Evolutionary conservation across 2,888 invertebrate species (phyloP).

Genomic region (Seira musarum): DNA sequence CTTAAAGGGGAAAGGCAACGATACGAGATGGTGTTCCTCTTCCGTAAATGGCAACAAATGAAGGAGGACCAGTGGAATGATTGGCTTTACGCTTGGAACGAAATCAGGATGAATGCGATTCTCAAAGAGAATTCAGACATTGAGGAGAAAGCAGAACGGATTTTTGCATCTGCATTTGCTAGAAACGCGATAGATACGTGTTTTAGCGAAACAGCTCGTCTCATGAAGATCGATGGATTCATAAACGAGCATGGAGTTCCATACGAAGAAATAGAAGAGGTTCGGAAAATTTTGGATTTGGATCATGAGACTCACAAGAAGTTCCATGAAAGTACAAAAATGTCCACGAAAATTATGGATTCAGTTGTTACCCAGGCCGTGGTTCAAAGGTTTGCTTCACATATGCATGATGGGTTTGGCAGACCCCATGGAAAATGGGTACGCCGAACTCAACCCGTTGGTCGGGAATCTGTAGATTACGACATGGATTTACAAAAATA

Average conservation of each 20-base stretch:
- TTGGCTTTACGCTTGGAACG: constrained; percentile 31
- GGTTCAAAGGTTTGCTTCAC: constrained; percentile 23
- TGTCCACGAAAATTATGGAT: constrained; percentile 18
- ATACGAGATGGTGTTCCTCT: constrained; percentile 28
- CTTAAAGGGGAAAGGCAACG: constrained; percentile 22
- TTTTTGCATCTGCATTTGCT: constrained; percentile 27
- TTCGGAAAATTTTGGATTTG: not conserved
- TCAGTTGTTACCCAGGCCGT: constrained; percentile 19
- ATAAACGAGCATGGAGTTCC: constrained; percentile 33
- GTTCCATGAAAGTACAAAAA: not conserved
- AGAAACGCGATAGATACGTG: constrained; percentile 36
- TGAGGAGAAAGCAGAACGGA: constrained; percentile 12
- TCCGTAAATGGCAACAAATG: constrained; percentile 41
- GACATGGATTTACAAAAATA: constrained; percentile 21
- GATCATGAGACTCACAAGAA: not conserved
- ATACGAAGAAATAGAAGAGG: constrained; percentile 8
- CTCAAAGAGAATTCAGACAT: constrained; percentile 22
- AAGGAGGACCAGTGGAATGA: constrained; percentile 42
- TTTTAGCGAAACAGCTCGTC: constrained; percentile 12
- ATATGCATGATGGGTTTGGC: constrained; percentile 34
- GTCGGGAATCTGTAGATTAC: not conserved
- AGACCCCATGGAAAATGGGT: constrained; percentile 36
- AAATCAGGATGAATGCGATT: constrained; percentile 39
- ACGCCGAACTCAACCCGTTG: not conserved
- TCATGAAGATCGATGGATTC: constrained; percentile 33